Evolutionary conservation across 2,888 invertebrate species (phyloP).

Genomic region (Empis stercorea): DNA sequence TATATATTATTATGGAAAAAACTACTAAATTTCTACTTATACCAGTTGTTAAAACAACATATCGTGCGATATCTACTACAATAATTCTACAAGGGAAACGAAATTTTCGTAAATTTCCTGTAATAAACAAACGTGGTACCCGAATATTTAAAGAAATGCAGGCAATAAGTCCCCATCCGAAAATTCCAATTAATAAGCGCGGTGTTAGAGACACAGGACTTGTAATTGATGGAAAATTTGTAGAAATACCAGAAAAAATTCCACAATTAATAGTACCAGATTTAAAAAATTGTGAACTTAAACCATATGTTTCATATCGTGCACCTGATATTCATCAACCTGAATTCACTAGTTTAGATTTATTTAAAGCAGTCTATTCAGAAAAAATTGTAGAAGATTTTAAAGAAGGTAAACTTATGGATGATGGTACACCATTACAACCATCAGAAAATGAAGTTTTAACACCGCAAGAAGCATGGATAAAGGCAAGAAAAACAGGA

Average conservation of each 20-base stretch:
- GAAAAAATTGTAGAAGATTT: slow-evolving; percentile 66
- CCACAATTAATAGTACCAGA: slow-evolving; percentile 90
- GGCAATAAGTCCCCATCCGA: slow-evolving; percentile 41
- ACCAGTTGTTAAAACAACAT: background rate
- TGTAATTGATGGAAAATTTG: slow-evolving; percentile 40
- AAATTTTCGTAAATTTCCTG: slow-evolving; percentile 69
- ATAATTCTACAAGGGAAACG: slow-evolving; percentile 49
- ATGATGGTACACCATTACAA: slow-evolving; percentile 52
- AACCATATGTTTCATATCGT: slow-evolving; percentile 90
- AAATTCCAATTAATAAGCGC: slow-evolving; percentile 53
- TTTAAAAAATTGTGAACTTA: slow-evolving; percentile 65
- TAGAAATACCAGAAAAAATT: slow-evolving; percentile 70
- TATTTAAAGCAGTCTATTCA: slow-evolving; percentile 71
- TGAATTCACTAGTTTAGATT: slow-evolving; percentile 69
- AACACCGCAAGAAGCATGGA: slow-evolving; percentile 56
- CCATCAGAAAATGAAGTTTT: slow-evolving; percentile 61
- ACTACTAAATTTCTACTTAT: no score
- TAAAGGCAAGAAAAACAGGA: slow-evolving; percentile 59
- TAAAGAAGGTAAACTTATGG: slow-evolving; percentile 53
- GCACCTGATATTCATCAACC: slow-evolving; percentile 60
- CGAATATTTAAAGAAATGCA: slow-evolving; percentile 44
- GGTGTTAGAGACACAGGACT: slow-evolving; percentile 55
- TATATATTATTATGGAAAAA: no score
- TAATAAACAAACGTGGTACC: slow-evolving; percentile 65
- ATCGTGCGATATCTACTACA: slow-evolving; percentile 38